Base-by-base conservation (phyloP, 92 coral and sea anemone species). In the Heliopora coerulea region DNA sequence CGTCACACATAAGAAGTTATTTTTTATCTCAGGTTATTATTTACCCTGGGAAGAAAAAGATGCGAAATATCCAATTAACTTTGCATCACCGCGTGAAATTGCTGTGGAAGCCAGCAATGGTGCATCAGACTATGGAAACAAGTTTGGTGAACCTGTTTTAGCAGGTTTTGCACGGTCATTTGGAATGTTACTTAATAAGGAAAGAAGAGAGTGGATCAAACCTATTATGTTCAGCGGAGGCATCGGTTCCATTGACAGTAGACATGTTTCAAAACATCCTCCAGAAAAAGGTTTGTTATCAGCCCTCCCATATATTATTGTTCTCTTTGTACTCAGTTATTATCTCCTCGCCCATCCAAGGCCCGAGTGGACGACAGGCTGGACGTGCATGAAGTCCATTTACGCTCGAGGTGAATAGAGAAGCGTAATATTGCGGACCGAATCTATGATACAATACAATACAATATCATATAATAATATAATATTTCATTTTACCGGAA, bases 141-240 rank as follows among this genome's bases (percentile, higher is more conserved):
- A 92, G 86, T 92, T 92, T 83, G 97, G 97, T 12, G 97, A 92
- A 75, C 97, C 97, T 30, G 97, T 92, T n/a, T 82, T 92, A 21
- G 74, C 93, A 59, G 97, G 97, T 8, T 92, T 92, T 89, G 90
- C 96, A 18, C 68, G 97, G 62, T 92, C 97, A 18, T 89, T 92
- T 89, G 97, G 97, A 56, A 87, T 92, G 96, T 58, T 73, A 62
- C 59, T 89, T 75, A 85, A 92, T 42, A 85, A 73, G 75, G 89
- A 90, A 62, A 79, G 97, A 28, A 86, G 97, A 64, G 97, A 92
- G 57, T 92, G 97, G 97, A 85, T 92, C 60, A 92, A 92, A 54
- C 97, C 97, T 1, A 89, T 92, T 72, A 92, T 92, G 97, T 92
- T 92, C 58, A 92, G 97, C 79, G 97, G 93, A 33, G 97, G 97